Evolutionary conservation across 2,113 vertebrate genomes (phyloP).

Genomic region (Nerophis lumbriciformis): DNA sequence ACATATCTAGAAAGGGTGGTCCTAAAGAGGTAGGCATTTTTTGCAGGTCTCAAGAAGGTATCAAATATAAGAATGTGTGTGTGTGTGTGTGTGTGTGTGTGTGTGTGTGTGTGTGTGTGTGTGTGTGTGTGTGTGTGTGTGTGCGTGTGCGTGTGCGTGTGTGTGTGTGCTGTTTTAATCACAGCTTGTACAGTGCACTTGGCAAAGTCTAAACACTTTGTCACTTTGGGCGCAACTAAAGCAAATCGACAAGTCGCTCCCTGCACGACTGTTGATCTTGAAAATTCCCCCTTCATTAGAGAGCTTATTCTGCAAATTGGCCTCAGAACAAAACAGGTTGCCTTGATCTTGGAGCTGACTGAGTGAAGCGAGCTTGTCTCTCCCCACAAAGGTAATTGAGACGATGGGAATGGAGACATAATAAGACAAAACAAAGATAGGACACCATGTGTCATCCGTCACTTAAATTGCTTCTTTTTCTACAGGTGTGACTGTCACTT

Average conservation of each 20-base stretch:
- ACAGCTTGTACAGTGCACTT: background rate
- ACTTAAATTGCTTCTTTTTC: constrained; percentile 6
- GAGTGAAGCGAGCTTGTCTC: constrained; percentile 49
- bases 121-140: background rate
- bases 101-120: no score
- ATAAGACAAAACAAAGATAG: constrained; percentile 39
- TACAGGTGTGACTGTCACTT: background rate
- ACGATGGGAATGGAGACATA: constrained; percentile 47
- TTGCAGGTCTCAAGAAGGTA: no score
- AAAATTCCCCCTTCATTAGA: constrained; percentile 54
- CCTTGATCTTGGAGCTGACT: constrained; percentile 51
- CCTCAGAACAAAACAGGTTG: constrained; percentile 23
- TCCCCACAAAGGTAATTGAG: constrained; percentile 43
- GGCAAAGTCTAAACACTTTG: background rate
- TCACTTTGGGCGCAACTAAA: background rate
- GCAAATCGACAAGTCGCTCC: constrained; percentile 8
- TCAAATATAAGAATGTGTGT: no score
- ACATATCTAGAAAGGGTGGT: no score
- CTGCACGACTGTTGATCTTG: constrained; percentile 20
- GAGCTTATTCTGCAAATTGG: constrained; percentile 45
- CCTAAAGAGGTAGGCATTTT: no score
- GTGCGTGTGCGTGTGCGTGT: background rate
- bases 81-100: no score
- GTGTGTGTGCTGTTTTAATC: constrained; percentile 7
- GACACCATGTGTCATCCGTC: constrained; percentile 37